phyloP scores from a whole-genome alignment of 2,797 vertebrate genomes.

The Sitta carolinensis region DNA sequence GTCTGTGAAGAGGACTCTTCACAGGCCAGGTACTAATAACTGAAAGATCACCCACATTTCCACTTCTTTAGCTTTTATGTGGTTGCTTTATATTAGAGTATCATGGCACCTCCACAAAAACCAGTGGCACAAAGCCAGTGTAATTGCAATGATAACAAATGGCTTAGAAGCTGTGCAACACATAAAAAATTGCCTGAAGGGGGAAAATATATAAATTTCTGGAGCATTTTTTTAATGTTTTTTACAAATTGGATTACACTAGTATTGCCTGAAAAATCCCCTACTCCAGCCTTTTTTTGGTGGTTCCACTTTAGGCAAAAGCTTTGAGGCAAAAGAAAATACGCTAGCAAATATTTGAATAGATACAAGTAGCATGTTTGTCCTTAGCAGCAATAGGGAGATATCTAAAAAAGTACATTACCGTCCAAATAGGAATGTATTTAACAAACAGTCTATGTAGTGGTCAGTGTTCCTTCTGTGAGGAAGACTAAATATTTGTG shows the following conservation, averaged over 20 bases:
- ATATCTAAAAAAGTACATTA: neutral
- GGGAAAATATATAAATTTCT: neutral
- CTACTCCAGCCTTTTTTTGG: neutral
- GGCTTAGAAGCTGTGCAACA: neutral
- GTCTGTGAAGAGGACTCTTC: neutral
- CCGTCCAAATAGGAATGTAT: neutral
- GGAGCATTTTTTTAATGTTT: neutral
- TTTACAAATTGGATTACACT: slow-evolving; percentile 33
- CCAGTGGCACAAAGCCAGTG: neutral
- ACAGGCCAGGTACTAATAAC: neutral
- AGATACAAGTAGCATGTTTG: neutral
- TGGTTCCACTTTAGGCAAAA: neutral
- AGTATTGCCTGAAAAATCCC: neutral
- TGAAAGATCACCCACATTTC: neutral
- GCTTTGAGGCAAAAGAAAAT: neutral
- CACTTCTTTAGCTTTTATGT: neutral
- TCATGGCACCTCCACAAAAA: neutral
- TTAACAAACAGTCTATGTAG: neutral
- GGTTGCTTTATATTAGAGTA: neutral
- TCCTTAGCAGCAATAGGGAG: neutral
- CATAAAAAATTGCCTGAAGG: neutral
- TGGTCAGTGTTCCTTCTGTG: neutral
- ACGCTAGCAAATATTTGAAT: neutral
- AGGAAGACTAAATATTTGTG: neutral
- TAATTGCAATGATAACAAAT: slow-evolving; percentile 11